Percentiles rank a stretch among this genome's conserved stretches.
phyloP scores from a whole-genome alignment of 2,888 invertebrate genomes.

The Hirtodrosophila histrioides region DNA sequence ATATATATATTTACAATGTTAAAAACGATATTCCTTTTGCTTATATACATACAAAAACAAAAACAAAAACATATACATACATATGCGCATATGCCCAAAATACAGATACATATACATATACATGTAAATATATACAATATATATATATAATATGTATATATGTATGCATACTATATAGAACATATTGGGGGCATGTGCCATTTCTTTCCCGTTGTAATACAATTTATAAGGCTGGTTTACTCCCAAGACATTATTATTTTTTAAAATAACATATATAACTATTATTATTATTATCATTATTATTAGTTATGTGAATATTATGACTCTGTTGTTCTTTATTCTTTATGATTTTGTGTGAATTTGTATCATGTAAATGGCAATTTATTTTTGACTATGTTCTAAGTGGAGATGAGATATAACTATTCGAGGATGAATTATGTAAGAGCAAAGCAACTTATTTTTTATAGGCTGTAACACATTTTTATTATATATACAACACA shows the following conservation, averaged over 20 bases:
- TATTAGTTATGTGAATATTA: constrained; percentile 37
- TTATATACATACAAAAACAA: constrained; percentile 50
- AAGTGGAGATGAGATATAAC: constrained; percentile 26
- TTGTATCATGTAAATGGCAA: constrained; percentile 46
- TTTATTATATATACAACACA: constrained; percentile 60
- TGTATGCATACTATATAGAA: constrained; percentile 32
- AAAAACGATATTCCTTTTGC: constrained; percentile 79
- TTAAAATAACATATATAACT: constrained; percentile 37
- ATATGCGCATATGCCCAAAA: constrained; percentile 30
- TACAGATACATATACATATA: constrained; percentile 32
- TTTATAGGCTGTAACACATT: constrained; percentile 66
- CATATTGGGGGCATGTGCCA: constrained; percentile 65
- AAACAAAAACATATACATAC: constrained; percentile 18
- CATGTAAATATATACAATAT: constrained; percentile 30
- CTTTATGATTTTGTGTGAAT: constrained; percentile 38
- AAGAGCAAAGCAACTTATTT: constrained; percentile 69
- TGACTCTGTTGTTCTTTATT: constrained; percentile 49
- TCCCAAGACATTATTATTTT: constrained; percentile 84
- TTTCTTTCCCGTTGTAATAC: constrained; percentile 80
- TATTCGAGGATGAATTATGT: constrained; percentile 15
- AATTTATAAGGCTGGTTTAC: constrained; percentile 84
- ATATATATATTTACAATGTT: constrained; percentile 62
- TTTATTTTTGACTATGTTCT: constrained; percentile 55
- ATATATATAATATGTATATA: constrained; percentile 25
- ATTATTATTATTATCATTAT: constrained; percentile 38